Evolutionary conservation across 2,888 invertebrate species (phyloP).

Genomic region (Chloroclystis v-ata): DNA sequence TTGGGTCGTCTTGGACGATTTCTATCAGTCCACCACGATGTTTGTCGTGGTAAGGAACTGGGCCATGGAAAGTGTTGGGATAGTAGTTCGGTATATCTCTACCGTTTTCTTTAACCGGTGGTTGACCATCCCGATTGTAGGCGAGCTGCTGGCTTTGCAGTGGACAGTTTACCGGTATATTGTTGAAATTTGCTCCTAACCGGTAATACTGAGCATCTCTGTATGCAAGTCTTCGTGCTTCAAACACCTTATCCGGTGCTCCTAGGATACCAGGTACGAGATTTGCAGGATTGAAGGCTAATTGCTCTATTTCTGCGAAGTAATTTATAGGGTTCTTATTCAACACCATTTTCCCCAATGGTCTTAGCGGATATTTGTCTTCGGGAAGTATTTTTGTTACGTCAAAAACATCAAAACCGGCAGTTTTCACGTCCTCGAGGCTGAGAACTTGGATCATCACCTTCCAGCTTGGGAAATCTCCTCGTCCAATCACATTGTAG

Average conservation of each 20-base stretch:
- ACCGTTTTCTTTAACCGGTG: slow-evolving; percentile 86
- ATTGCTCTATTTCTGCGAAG: slow-evolving; percentile 93
- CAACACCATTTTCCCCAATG: slow-evolving; percentile 88
- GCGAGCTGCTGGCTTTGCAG: slow-evolving; percentile 80
- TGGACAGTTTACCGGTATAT: slow-evolving; percentile 96
- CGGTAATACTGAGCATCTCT: slow-evolving; percentile 89
- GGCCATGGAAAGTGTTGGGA: slow-evolving; percentile 95
- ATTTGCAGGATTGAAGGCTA: slow-evolving; percentile 91
- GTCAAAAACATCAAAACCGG: slow-evolving; percentile 92
- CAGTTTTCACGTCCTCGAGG: slow-evolving; percentile 84
- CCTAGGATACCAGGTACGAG: slow-evolving; percentile 93
- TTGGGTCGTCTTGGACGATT: slow-evolving; percentile 83
- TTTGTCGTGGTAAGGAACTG: slow-evolving; percentile 81
- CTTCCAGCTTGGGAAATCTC: slow-evolving; percentile 85
- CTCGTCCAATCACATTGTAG: slow-evolving; percentile 88
- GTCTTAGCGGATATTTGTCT: slow-evolving; percentile 87
- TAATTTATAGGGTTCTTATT: slow-evolving; percentile 93
- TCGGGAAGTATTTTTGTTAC: slow-evolving; percentile 90
- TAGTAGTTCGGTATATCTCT: slow-evolving; percentile 94
- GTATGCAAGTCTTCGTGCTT: slow-evolving; percentile 89
- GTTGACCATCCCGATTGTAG: slow-evolving; percentile 92
- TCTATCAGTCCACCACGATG: slow-evolving; percentile 73
- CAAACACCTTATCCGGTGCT: slow-evolving; percentile 92
- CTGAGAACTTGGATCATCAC: slow-evolving; percentile 90
- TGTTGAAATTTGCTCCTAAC: slow-evolving; percentile 93